Evolutionary conservation across 53 echinoderm and acorn worm genomes (phyloP), one percentile per base, ranked within the genome.

Genomic region (Zoroaster sp.): DNA sequence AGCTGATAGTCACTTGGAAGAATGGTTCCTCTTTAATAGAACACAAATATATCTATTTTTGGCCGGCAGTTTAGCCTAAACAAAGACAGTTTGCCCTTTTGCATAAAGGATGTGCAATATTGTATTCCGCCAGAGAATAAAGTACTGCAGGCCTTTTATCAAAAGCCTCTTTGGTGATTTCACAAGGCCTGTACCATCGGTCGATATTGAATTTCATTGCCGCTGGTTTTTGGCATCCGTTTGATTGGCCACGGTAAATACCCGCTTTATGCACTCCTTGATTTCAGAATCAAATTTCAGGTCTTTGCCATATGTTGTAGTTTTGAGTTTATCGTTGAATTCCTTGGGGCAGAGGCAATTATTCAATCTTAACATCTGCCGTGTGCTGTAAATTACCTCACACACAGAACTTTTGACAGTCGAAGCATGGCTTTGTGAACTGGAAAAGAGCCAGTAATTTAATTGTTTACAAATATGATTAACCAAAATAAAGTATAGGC

Each of bases 341-440:
- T n/a, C 63, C 63, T 59, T 28, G 9, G 10, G 63, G 63, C 63
- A 11, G 28, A 59, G 63, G 28, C 63, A 59, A 59, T 70, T 76
- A 76, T 76, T 76, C 33, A 18, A 32, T 66, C 67, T 18, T 40
- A 81, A 81, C 81, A 81, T 81, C 81, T 81, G 81, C 39, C 67
- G 66, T 31, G 68, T 15, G 32, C 67, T 6, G 42, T 67, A 41
- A 81, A 67, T 81, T 81, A 14, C 30, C 65, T 59, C 63, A 9
- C 28, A 28, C 63, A 28, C 63, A 59, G n/a, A n/a, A n/a, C 63
- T 21, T 28, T 59, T 59, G 21, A 21, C 11, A 25, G 63, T 28
- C 11, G 63, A 28, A 25, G 63, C 9, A 59, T 8, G 8, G 63
- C 63, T 59, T 10, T 59, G 28, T 28, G 25, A 59, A 28, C 63